Conservation (phyloP, 2,113 vertebrate species). For the Brachyhypopomus gauderio region DNA sequence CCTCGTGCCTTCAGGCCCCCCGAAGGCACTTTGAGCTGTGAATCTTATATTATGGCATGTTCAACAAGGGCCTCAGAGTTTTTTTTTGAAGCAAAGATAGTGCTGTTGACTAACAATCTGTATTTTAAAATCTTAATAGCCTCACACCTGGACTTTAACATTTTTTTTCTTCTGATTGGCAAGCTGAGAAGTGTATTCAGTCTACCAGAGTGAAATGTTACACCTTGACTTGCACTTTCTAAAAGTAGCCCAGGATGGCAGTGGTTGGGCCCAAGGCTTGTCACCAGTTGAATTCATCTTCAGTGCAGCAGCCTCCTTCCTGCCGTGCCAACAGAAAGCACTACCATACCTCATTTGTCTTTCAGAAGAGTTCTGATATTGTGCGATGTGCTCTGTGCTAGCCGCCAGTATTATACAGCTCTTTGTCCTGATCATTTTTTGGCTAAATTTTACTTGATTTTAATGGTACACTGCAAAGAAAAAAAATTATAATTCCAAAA, state of each 20-base stretch:
- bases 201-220: slow-evolving; percentile 71
- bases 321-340: not conserved
- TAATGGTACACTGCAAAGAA: not conserved
- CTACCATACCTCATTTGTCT: not conserved
- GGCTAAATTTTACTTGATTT: not conserved
- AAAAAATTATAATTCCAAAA: not conserved
- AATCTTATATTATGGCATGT: not conserved
- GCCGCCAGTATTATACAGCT: not conserved
- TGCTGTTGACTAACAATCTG: not conserved
- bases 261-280: slow-evolving; percentile 62
- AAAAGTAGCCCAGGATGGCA: slow-evolving; percentile 74
- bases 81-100: not conserved
- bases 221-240: slow-evolving; percentile 81
- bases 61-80: not conserved
- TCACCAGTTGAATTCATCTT: slow-evolving; percentile 70
- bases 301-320: slow-evolving; percentile 53
- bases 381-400: not conserved
- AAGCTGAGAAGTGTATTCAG: slow-evolving; percentile 73
- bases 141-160: slow-evolving; percentile 54
- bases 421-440: not conserved
- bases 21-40: slow-evolving; percentile 40
- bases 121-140: not conserved
- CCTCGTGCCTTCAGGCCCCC: slow-evolving; percentile 48
- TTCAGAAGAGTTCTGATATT: not conserved
- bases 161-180: slow-evolving; percentile 63